Evolutionary conservation across 2,888 invertebrate genomes (phyloP).

Genomic region (Amphipyra berbera): DNA sequence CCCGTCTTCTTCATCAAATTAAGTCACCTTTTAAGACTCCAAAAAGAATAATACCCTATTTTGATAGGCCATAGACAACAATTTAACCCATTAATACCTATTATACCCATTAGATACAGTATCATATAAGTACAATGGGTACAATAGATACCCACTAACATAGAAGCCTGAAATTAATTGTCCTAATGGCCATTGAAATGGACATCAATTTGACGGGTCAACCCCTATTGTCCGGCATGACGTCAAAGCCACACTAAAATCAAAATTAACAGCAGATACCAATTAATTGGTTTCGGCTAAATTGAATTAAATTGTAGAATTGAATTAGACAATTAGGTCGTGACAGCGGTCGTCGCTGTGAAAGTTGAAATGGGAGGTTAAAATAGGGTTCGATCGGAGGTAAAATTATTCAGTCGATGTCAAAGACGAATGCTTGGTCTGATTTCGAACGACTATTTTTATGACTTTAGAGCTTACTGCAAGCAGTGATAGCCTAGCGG

Average conservation of each 20-base stretch:
- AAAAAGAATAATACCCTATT: no score
- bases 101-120: conserved; percentile 1
- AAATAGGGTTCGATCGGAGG: conserved; percentile 7
- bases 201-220: conserved; percentile 42
- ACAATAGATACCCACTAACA: conserved; percentile 20
- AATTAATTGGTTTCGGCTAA: conserved; percentile 51
- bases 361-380: conserved; percentile 17
- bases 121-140: neutral
- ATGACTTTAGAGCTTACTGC: no score
- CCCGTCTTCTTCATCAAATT: no score
- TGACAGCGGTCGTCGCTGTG: conserved; percentile 15
- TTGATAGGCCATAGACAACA: no score
- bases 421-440: neutral
- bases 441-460: neutral
- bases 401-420: conserved; percentile 26
- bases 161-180: conserved; percentile 36
- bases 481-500: no score
- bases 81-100: neutral
- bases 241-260: conserved; percentile 39
- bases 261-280: conserved; percentile 53
- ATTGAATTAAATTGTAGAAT: conserved; percentile 34
- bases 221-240: conserved; percentile 31
- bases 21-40: no score
- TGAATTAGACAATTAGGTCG: conserved; percentile 44
- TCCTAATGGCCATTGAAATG: conserved; percentile 45